These are phyloP conservation scores for Priocnemis perturbator DNA, from an alignment of 2,888 invertebrate genomes.

Conservation along the genomic window DNA sequence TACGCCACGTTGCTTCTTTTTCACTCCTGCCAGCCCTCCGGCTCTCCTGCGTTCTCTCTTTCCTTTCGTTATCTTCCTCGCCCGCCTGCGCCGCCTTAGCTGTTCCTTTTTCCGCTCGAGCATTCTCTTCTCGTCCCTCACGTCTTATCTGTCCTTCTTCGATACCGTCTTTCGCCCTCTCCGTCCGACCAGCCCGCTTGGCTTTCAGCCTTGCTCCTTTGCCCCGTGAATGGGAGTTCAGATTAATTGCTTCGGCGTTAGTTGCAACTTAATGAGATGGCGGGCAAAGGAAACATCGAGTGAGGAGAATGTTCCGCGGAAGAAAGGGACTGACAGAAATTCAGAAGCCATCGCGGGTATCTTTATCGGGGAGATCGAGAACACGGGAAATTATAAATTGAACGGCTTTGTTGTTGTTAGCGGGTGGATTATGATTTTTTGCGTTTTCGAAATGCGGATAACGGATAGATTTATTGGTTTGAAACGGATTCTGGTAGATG, in stretches of 20 bases:
- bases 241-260: conserved; percentile 65
- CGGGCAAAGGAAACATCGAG: conserved; percentile 15
- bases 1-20: background rate
- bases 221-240: conserved; percentile 56
- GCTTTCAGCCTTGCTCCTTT: conserved; percentile 17
- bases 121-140: conserved; percentile 6
- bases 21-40: background rate
- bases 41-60: conserved; percentile 3
- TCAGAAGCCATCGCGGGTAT: conserved; percentile 1
- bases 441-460: no score
- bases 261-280: conserved; percentile 63
- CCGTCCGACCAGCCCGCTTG: background rate
- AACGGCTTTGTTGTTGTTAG: background rate
- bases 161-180: background rate
- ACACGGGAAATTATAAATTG: background rate
- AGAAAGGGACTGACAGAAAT: conserved; percentile 16
- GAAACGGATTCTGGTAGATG: no score
- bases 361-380: background rate
- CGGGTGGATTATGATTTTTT: background rate
- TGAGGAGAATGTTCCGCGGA: background rate
- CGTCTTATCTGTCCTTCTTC: background rate
- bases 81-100: conserved; percentile 15
- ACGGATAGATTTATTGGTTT: no score
- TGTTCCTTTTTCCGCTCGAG: conserved; percentile 11
- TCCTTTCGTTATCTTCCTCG: background rate